A percentile compares a stretch with the other conserved stretches of the same genome.
Evolutionary conservation across 2,888 invertebrate genomes (phyloP).

Genomic region (Leptinotarsa juncta): DNA sequence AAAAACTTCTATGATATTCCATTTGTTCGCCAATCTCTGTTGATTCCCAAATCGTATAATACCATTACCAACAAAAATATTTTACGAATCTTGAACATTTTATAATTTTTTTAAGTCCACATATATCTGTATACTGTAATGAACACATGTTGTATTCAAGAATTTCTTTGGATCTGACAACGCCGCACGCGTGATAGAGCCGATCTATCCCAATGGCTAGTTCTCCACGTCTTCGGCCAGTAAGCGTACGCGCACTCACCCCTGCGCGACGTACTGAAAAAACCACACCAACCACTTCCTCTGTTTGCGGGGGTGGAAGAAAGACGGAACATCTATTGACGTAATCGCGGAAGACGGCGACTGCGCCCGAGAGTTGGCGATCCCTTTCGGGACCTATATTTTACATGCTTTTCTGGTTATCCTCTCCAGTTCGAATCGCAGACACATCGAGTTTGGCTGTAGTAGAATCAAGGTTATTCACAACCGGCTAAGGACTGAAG

Average conservation of each 20-base stretch:
- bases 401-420: conserved; percentile 41
- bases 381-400: conserved; percentile 41
- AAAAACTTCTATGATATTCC: too few species aligned
- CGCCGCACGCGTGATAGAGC: background rate
- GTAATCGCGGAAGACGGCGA: conserved; percentile 60
- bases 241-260: conserved; percentile 27
- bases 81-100: too few species aligned
- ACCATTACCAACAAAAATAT: too few species aligned
- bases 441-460: conserved; percentile 10
- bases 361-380: conserved; percentile 35
- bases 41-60: too few species aligned
- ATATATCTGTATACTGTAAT: too few species aligned
- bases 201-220: conserved; percentile 18
- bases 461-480: background rate
- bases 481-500: background rate
- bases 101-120: too few species aligned
- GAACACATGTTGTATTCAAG: background rate
- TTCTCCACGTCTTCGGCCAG: conserved; percentile 19
- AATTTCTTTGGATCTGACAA: conserved; percentile 7
- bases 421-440: conserved; percentile 33
- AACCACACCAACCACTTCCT: conserved; percentile 32
- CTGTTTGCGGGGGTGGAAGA: conserved; percentile 59
- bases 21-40: too few species aligned
- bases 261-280: conserved; percentile 34
- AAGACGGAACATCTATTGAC: conserved; percentile 62